phyloP scores from a whole-genome alignment of 2,888 invertebrate species.

The Ornithoptera alexandrae region DNA sequence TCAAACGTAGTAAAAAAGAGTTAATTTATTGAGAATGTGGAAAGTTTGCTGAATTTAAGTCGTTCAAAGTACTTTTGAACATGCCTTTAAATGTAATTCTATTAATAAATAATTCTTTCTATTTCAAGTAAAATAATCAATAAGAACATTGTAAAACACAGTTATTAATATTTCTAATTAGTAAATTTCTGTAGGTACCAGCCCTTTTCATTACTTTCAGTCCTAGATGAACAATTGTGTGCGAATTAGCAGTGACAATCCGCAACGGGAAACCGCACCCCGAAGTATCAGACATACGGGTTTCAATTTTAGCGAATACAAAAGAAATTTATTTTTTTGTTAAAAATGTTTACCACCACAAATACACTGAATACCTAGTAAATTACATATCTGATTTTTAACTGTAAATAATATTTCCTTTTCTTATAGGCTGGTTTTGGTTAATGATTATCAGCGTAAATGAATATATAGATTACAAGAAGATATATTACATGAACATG shows the following conservation, averaged over 20 bases:
- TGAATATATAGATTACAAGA: too few species aligned
- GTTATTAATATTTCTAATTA: slow-evolving; percentile 1
- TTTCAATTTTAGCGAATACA: neutral
- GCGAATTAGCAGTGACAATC: slow-evolving; percentile 74
- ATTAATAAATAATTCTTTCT: neutral
- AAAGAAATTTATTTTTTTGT: neutral
- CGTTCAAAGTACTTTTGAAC: neutral
- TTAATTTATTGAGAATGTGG: too few species aligned
- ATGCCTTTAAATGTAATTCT: neutral
- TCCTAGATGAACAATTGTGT: slow-evolving; percentile 72
- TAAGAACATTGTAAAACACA: neutral
- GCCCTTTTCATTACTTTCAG: slow-evolving; percentile 68
- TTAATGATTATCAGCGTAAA: too few species aligned
- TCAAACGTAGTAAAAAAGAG: too few species aligned
- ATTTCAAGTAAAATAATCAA: neutral
- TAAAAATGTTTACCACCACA: neutral
- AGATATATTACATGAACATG: too few species aligned
- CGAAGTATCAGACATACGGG: slow-evolving; percentile 47
- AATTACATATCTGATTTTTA: neutral
- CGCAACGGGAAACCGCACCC: slow-evolving; percentile 53
- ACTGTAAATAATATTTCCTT: too few species aligned
- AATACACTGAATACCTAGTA: neutral
- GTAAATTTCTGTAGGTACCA: slow-evolving; percentile 53
- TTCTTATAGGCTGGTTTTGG: too few species aligned
- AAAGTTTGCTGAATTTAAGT: neutral